Base-by-base conservation (phyloP, 2,888 invertebrate species). In the Bombyx huttoni region DNA sequence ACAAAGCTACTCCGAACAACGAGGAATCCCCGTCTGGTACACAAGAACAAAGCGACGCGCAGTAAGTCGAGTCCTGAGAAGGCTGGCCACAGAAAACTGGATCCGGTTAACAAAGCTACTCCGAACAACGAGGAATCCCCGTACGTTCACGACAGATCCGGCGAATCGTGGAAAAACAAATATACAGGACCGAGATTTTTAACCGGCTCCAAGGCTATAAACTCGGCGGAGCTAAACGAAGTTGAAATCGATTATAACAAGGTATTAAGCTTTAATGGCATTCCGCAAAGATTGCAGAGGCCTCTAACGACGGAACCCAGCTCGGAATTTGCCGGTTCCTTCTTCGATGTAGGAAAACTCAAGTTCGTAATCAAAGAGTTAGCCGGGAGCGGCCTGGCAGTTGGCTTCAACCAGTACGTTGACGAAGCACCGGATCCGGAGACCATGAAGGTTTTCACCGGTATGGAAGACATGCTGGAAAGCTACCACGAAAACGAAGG, bases 401-500 rank as follows among this genome's bases (percentile, higher is more conserved):
- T 87, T 13, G 86, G 86, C 1, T 78, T 81, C 47, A 86, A 81
- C 53, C 81, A 84, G 54, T 86, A 78, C 53, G 65, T 73, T 1
- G 84, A 78, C 52, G 75, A 77, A 56, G 68, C 73, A 8, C 86
- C 85, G 8, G 86, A 87, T 55, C 54, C 65, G 1, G 81, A 86
- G 8, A 68, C 75, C 9, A 75, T 85, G 49, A 79, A 74, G 62
- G 53, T 80, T 10, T 87, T 85, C 53, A 73, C 75, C 7, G 79
- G 81, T 0, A 52, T 86, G 51, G 80, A 85, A 64, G 73, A 74
- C 58, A 60, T 85, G 33, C 65, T 82, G 33, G 69, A 74, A 52
- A 68, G 70, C 1, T 84, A 81, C 58, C 77, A 81, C 54, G 68
- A 78, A 49, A 53, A 49, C 13, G 58, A 60, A 48, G 54, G 54